A percentile compares a stretch with the other conserved stretches of the same genome.
Conservation (phyloP, 2,113 vertebrate species). For the Crotalus viridis region DNA sequence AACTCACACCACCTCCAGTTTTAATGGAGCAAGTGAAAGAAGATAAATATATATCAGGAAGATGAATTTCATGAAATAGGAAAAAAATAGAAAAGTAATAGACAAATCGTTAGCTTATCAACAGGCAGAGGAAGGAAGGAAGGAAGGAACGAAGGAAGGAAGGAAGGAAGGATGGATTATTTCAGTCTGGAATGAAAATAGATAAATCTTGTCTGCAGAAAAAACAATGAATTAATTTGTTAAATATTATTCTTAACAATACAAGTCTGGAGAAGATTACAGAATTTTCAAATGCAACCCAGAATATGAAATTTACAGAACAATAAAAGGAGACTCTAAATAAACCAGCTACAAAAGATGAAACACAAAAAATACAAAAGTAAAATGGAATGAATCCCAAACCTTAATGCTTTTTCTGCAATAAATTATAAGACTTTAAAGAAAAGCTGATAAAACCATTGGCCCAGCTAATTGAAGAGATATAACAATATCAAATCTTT, state of each 20-base stretch:
- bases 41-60: background rate
- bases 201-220: background rate
- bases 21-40: background rate
- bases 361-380: background rate
- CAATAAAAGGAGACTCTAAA: background rate
- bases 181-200: background rate
- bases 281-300: background rate
- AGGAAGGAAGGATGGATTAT: background rate
- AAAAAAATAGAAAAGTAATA: background rate
- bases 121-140: background rate
- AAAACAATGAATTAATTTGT: background rate
- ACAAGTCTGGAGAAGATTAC: background rate
- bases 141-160: background rate
- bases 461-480: background rate
- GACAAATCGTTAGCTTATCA: background rate
- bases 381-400: background rate
- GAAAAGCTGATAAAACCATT: background rate
- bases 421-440: background rate
- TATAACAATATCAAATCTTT: background rate
- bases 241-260: background rate
- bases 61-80: background rate
- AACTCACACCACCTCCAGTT: background rate
- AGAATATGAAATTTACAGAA: background rate
- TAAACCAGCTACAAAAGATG: background rate
- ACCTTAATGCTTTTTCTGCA: background rate